A percentile compares a stretch with the other conserved stretches of the same genome.
These are phyloP conservation scores for Nannospalax galili DNA, from an alignment of 2,113 vertebrate genomes.

Conservation along the genomic window DNA sequence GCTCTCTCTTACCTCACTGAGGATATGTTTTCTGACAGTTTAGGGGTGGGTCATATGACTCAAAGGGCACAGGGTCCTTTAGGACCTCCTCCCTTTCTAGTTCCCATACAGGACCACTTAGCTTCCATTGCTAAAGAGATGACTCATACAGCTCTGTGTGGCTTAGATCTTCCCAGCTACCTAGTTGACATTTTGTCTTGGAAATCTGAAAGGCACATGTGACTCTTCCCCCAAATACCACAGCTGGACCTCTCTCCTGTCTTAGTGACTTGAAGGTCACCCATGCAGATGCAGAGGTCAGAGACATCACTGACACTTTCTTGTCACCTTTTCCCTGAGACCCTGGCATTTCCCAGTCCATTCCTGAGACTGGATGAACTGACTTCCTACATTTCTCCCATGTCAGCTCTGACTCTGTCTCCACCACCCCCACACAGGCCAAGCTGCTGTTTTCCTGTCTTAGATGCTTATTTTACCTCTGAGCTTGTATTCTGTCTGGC, in stretches of 20 bases:
- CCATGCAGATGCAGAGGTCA: too few relatives aligned
- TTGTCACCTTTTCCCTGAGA: background rate
- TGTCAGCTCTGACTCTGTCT: background rate
- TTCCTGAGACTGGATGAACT: background rate
- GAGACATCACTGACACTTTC: background rate
- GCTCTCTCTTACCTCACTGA: background rate
- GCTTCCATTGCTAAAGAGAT: background rate
- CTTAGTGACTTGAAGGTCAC: background rate
- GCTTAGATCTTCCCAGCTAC: background rate
- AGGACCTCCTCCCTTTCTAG: background rate
- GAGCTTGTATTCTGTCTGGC: background rate
- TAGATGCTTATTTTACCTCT: too few relatives aligned
- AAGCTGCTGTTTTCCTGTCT: background rate
- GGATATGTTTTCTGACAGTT: background rate
- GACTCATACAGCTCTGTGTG: background rate
- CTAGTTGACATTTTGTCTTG: background rate
- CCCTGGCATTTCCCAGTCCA: background rate
- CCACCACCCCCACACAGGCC: accelerated
- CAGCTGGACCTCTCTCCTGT: background rate
- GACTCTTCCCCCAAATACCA: too few relatives aligned
- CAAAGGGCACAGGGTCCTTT: background rate
- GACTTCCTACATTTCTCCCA: background rate
- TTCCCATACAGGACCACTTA: too few relatives aligned
- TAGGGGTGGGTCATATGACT: too few relatives aligned
- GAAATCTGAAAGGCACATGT: background rate